Base-by-base conservation (phyloP, 2,888 invertebrate genomes). In the Drosophila nr. perissopoda region DNA sequence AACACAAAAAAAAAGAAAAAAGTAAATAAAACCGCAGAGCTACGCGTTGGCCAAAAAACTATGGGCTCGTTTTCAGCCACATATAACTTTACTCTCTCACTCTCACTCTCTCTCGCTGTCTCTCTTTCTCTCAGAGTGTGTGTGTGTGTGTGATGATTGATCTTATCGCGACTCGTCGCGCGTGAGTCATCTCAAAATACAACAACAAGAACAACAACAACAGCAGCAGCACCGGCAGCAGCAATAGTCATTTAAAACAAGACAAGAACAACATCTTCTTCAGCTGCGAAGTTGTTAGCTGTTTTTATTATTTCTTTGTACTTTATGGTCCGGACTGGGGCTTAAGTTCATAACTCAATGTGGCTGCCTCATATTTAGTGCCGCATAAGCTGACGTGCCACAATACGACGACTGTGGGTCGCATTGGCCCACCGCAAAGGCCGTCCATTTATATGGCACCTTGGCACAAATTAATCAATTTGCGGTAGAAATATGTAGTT, bases 271-370 rank as follows among this genome's bases (percentile, higher is more conserved):
- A 70, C 79, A 71, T 82, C 74, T 70, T 82, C 83, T 65, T 73
- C 84, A 74, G 78, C 82, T 67, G 83, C 54, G 36, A n/a, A 13
- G 82, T 78, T 89, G 87, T 87, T 87, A 86, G 89, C 87, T 80
- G 83, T 60, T 83, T 45, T 52, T 36, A 25, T 62, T 38, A 25
- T 33, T 63, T 38, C 34, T 27, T 74, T 77, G 89, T 83, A 83
- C 73, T 83, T 84, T 89, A 84, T 89, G 89, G 87, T 73, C 61
- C 36, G 69, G 49, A 59, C 70, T 38, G 82, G 65, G 80, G 61
- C 62, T 72, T 84, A 82, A 73, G 87, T 84, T 84, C 89, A 84
- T 87, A 89, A 84, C 89, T 89, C 83, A 87, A 89, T 85, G 88
- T 59, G 69, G 63, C 73, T 34, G 73, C 58, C 42, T 58, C 65